phyloP scores from a whole-genome alignment of 2,113 vertebrate genomes.

The Callocephalon fimbriatum region DNA sequence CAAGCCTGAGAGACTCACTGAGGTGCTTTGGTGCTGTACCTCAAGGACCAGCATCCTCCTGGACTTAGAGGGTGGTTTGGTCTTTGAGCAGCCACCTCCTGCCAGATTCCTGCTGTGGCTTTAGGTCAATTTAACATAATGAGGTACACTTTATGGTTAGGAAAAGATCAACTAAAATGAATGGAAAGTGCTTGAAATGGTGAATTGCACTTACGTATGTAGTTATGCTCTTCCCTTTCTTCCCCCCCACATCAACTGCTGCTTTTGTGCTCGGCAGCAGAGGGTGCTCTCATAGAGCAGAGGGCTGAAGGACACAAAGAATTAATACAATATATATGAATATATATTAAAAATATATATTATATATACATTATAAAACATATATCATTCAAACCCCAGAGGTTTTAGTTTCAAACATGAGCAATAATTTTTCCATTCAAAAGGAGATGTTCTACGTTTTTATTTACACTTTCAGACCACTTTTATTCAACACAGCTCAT shows the following conservation, averaged over 20 bases:
- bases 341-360: neutral
- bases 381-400: neutral
- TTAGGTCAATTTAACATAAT: neutral
- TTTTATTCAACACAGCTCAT: neutral
- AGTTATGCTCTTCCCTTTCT: neutral
- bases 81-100: neutral
- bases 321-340: neutral
- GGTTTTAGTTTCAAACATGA: neutral
- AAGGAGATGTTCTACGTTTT: neutral
- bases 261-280: neutral
- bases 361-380: neutral
- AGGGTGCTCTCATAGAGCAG: neutral
- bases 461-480: neutral
- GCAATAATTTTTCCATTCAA: neutral
- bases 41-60: neutral
- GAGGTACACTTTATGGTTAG: fast-evolving
- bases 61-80: too few relatives aligned
- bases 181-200: neutral
- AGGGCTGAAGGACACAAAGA: neutral
- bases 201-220: neutral
- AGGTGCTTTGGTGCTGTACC: neutral
- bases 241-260: neutral
- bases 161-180: neutral
- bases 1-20: neutral
- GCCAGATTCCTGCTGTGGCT: neutral